A percentile compares a stretch with the other conserved stretches of the same genome.
Conservation (phyloP, 2,888 invertebrate species). For the Netelia melanura region DNA sequence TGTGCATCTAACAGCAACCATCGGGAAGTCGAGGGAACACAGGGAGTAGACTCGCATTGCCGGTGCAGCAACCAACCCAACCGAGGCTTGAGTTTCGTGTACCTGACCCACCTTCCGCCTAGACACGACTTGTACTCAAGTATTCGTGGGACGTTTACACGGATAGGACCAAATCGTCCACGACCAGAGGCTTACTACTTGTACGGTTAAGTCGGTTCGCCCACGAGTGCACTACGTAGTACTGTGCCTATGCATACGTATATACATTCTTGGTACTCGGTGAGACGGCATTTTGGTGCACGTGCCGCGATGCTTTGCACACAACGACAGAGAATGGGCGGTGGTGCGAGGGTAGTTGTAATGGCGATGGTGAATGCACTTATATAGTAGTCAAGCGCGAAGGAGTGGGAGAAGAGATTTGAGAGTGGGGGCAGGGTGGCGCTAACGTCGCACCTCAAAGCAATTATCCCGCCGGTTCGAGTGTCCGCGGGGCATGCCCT, state of each 20-base stretch:
- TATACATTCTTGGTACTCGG: conserved; percentile 13
- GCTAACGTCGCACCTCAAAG: conserved; percentile 40
- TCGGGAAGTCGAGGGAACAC: conserved; percentile 49
- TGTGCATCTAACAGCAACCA: conserved; percentile 52
- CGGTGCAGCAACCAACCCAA: conserved; percentile 12
- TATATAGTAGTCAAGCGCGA: conserved; percentile 6
- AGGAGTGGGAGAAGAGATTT: conserved; percentile 10
- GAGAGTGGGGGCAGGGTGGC: background rate
- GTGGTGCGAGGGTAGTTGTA: conserved; percentile 18
- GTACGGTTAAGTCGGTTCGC: conserved; percentile 40
- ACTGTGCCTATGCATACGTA: background rate
- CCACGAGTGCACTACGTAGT: conserved; percentile 10
- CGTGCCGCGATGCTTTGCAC: conserved; percentile 50
- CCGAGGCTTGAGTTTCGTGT: background rate
- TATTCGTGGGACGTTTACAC: conserved; percentile 26
- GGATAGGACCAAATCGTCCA: conserved; percentile 42
- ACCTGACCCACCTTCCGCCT: conserved; percentile 39
- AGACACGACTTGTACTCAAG: conserved; percentile 36
- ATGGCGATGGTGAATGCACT: conserved; percentile 1
- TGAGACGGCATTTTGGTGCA: conserved; percentile 39
- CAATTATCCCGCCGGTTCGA: conserved; percentile 35
- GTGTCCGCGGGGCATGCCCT: conserved; percentile 10
- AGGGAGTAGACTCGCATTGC: conserved; percentile 42
- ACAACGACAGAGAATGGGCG: background rate
- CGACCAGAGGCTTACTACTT: conserved; percentile 26